A percentile compares a stretch with the other conserved stretches of the same genome.
These are phyloP conservation scores for Adelges cooleyi DNA, from an alignment of 1,140 invertebrate genomes.

Conservation along the genomic window DNA sequence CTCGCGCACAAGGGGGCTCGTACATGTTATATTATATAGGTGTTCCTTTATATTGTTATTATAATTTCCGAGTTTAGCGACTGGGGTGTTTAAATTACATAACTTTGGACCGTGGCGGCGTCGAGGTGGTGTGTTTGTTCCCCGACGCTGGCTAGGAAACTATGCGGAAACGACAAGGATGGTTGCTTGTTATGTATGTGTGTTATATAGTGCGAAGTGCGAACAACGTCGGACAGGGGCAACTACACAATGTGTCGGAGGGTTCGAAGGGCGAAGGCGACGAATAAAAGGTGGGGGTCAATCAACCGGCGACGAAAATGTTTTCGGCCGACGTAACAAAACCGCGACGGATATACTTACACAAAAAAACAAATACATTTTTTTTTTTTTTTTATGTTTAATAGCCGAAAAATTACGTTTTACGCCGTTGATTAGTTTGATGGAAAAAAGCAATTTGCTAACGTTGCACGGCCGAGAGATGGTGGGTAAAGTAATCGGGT, in stretches of 20 bases:
- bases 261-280: not conserved
- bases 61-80: slow-evolving; percentile 18
- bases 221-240: not conserved
- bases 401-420: slow-evolving; percentile 22
- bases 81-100: slow-evolving; percentile 21
- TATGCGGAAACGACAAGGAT: not conserved
- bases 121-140: too few relatives aligned
- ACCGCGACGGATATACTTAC: not conserved
- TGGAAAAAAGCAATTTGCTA: slow-evolving; percentile 22
- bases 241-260: too few relatives aligned
- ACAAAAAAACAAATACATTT: not conserved
- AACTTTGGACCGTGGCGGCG: slow-evolving; percentile 1
- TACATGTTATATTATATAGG: not conserved
- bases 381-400: not conserved
- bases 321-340: too few relatives aligned
- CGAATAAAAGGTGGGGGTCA: not conserved
- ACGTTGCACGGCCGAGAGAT: not conserved
- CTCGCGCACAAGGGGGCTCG: too few relatives aligned
- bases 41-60: not conserved
- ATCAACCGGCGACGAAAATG: not conserved
- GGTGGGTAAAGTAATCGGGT: slow-evolving; percentile 5
- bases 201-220: too few relatives aligned
- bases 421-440: slow-evolving; percentile 16
- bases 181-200: too few relatives aligned
- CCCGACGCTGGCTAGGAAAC: not conserved